Base-by-base conservation (phyloP, 2,888 invertebrate species). In the Prosapia bicincta region DNA sequence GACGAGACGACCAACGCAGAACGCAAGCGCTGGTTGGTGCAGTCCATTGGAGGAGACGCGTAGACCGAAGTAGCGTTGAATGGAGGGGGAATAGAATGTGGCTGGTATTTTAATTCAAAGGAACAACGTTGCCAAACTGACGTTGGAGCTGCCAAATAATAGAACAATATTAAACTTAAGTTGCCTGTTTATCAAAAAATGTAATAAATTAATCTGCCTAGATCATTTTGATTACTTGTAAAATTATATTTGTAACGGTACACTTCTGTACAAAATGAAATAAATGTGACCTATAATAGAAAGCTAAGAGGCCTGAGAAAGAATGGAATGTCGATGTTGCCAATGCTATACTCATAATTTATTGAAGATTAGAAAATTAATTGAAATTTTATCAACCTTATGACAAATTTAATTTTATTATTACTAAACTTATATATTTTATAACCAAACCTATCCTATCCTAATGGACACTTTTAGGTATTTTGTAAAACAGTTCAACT, bases 21-120 rank as follows among this genome's bases (percentile, higher is more conserved):
- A 54, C 20, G 67, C 26, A 26, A 67, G 28, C 66, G 30, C 65
- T 65, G 65, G 24, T 72, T 10, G 24, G 20, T 24, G 13, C 13
- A 38, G 20, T 43, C 24, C 43, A 26, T 23, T 72, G 28, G 13
- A 20, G 54, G 54, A 54, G 20, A 20, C 54, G 54, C 20, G n/a
- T 54, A 54, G 20, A 54, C 20, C 54, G 15, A 13, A 10, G 66
- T 72, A 66, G 66, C 23, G 69, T 26, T 74, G 69, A 54, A 66
- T 69, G 69, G 43, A 69, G 70, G 54, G 54, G 74, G 69, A 65
- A 68, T 26, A 67, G 73, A 74, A 74, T 74, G 74, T 65, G 30
- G 70, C 69, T 76, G 76, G 76, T 76, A 76, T 76, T 76, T 76
- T 76, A 76, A 76, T 76, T 76, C 76, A 76, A 71, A 71, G 65